Percentiles rank a stretch among this genome's conserved stretches.
phyloP scores from a whole-genome alignment of 2,797 vertebrate genomes.

The Premnoplex brunnescens region DNA sequence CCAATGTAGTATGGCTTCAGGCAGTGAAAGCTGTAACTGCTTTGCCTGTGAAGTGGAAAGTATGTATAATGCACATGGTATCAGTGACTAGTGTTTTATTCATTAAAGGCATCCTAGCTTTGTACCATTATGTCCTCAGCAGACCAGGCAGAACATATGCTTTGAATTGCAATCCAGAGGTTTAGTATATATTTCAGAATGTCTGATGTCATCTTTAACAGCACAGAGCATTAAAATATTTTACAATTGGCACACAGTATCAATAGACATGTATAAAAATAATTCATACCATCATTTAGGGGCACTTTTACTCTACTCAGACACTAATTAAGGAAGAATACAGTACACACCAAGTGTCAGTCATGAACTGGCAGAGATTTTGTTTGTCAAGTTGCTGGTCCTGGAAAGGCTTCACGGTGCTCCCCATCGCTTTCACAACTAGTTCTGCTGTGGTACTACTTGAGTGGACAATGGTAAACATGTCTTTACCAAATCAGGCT shows the following conservation, averaged over 20 bases:
- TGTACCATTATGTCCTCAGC: not conserved
- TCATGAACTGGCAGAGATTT: not conserved
- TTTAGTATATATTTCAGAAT: slow-evolving; percentile 6
- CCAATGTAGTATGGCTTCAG: not conserved
- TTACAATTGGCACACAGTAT: not conserved
- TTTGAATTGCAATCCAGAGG: slow-evolving; percentile 3
- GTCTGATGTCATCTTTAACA: slow-evolving; percentile 1
- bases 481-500: not conserved
- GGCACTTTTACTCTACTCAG: not conserved
- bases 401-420: not conserved
- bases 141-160: slow-evolving; percentile 39
- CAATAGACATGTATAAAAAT: not conserved
- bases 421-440: not conserved
- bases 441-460: not conserved
- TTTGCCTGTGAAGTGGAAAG: slow-evolving; percentile 44
- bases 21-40: slow-evolving; percentile 35
- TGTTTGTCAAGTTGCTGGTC: not conserved
- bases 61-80: slow-evolving; percentile 33
- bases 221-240: not conserved
- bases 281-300: not conserved
- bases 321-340: not conserved
- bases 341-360: not conserved
- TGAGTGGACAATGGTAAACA: not conserved
- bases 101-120: slow-evolving; percentile 59
- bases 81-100: slow-evolving; percentile 63